These are phyloP conservation scores for Halocynthia roretzi DNA, from an alignment of 23 tunicate genomes.

Conservation along the genomic window DNA sequence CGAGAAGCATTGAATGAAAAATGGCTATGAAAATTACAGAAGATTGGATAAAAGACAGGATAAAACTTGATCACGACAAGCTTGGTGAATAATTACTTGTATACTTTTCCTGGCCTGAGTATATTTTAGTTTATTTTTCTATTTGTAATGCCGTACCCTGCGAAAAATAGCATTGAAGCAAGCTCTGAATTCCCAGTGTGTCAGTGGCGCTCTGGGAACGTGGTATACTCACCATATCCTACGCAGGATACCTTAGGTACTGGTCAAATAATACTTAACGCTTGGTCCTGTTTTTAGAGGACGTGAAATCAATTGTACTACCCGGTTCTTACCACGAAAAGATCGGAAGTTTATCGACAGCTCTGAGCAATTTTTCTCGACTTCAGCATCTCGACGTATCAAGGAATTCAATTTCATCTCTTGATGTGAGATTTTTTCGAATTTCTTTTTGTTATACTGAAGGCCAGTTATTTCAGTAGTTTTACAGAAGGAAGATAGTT, in stretches of 20 bases:
- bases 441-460: background rate
- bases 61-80: slow-evolving; percentile 60
- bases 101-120: background rate
- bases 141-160: background rate
- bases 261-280: background rate
- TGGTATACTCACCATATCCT: background rate
- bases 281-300: slow-evolving; percentile 39
- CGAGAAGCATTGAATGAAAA: background rate
- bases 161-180: background rate
- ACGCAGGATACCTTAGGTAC: too few species aligned
- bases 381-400: slow-evolving; percentile 71
- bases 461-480: background rate
- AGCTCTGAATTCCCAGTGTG: background rate
- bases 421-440: slow-evolving; percentile 40
- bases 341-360: slow-evolving; percentile 61
- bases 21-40: slow-evolving; percentile 83
- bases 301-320: slow-evolving; percentile 64
- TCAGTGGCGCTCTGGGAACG: background rate
- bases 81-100: slow-evolving; percentile 44
- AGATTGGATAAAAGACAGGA: slow-evolving; percentile 71
- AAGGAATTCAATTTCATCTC: slow-evolving; percentile 56
- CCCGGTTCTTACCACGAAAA: slow-evolving; percentile 94
- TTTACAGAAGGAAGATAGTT: background rate
- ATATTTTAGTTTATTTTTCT: too few species aligned
- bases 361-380: slow-evolving; percentile 69